A percentile compares a stretch with the other conserved stretches of the same genome.
Evolutionary conservation across 92 coral and sea anemone species (phyloP).

Genomic region (Scolanthus callimorphus): DNA sequence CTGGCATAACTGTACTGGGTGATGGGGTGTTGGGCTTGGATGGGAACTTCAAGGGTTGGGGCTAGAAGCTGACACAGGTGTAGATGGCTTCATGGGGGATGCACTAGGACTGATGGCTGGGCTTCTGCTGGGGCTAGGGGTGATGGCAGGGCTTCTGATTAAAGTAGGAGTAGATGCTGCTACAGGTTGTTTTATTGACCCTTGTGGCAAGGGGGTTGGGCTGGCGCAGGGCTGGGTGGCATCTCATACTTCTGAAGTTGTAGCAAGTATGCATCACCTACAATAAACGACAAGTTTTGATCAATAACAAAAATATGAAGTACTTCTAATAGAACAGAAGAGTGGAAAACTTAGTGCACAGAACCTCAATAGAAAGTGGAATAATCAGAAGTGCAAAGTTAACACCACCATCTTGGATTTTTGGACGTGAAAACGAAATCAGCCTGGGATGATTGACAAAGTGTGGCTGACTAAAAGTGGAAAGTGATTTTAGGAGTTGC

Average conservation of each 20-base stretch:
- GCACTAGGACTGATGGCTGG: conserved; percentile 27
- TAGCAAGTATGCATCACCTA: conserved; percentile 97
- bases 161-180: conserved; percentile 32
- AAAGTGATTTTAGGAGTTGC: no score
- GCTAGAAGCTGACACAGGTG: conserved; percentile 14
- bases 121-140: conserved; percentile 38
- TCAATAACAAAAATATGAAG: no score
- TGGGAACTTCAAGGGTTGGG: conserved; percentile 15
- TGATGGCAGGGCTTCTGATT: neutral
- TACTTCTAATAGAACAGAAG: no score
- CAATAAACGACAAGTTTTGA: no score
- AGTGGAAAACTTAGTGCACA: no score
- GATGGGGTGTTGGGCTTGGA: neutral
- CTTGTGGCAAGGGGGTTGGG: conserved; percentile 48
- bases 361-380: no score
- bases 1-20: conserved; percentile 15
- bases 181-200: conserved; percentile 42
- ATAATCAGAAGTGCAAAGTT: no score
- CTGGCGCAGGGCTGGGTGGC: conserved; percentile 62
- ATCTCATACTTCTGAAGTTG: conserved; percentile 98
- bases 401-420: no score
- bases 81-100: conserved; percentile 35
- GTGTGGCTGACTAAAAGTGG: no score
- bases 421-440: no score
- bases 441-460: no score